phyloP scores from a whole-genome alignment of 1,140 invertebrate species.

The Drosophila tsacasi region DNA sequence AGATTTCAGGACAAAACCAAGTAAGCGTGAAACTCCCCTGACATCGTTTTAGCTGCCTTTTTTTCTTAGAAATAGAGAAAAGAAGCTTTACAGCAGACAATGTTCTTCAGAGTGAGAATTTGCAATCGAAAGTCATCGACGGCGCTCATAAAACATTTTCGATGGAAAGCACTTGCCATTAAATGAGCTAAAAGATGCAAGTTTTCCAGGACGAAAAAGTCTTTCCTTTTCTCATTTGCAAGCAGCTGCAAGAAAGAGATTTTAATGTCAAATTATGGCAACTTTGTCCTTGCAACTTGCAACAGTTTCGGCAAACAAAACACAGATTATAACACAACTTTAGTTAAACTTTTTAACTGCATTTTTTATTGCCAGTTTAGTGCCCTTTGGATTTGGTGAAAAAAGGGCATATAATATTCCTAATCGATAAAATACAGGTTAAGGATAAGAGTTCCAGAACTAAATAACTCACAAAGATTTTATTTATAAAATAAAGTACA shows the following conservation, averaged over 20 bases:
- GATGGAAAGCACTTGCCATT: constrained; percentile 15
- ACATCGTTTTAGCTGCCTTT: constrained; percentile 9
- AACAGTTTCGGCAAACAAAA: constrained; percentile 27
- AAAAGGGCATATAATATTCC: neutral
- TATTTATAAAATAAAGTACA: neutral
- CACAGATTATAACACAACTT: constrained; percentile 16
- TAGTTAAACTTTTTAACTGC: constrained; percentile 18
- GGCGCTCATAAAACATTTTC: constrained; percentile 39
- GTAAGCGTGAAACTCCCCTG: constrained; percentile 53
- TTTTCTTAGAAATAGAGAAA: neutral
- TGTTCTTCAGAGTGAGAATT: constrained; percentile 2
- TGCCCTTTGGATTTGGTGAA: neutral
- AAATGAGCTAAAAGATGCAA: constrained; percentile 16
- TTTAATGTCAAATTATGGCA: constrained; percentile 56
- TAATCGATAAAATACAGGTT: neutral
- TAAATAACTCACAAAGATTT: neutral
- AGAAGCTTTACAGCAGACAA: constrained; percentile 6
- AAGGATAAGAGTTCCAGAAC: too few species aligned
- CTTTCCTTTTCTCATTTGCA: constrained; percentile 16
- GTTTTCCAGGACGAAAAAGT: constrained; percentile 1
- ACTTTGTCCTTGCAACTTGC: constrained; percentile 57
- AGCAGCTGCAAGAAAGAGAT: constrained; percentile 33
- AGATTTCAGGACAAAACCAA: constrained; percentile 30
- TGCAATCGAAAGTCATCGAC: constrained; percentile 19
- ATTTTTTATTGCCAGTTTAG: constrained; percentile 16